Percentiles rank a stretch among this genome's conserved stretches.
phyloP scores from a whole-genome alignment of 1,140 invertebrate genomes.

The Euura lappo region DNA sequence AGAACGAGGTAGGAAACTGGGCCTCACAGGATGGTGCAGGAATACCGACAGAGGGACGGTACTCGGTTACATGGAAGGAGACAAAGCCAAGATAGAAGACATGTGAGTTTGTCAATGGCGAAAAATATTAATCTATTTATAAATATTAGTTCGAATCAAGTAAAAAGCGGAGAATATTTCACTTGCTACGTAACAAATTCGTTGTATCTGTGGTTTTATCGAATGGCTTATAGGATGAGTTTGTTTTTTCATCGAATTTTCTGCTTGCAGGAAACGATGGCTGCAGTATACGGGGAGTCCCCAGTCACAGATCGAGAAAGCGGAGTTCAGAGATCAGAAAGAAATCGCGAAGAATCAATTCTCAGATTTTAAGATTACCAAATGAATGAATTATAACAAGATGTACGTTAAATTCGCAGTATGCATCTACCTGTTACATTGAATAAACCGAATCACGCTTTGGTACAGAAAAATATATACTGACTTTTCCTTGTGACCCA shows the following conservation, averaged over 20 bases:
- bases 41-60: constrained; percentile 78
- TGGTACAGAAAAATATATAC: too few relatives aligned
- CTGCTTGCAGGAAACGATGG: constrained; percentile 72
- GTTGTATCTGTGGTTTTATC: too few relatives aligned
- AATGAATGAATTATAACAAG: not conserved
- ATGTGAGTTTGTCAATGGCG: constrained; percentile 65
- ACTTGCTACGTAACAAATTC: too few relatives aligned
- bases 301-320: constrained; percentile 69
- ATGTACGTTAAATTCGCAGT: not conserved
- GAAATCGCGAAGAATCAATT: constrained; percentile 56
- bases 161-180: not conserved
- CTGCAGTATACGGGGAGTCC: constrained; percentile 72
- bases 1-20: constrained; percentile 68
- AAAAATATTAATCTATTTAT: not conserved
- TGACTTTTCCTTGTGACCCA: too few relatives aligned
- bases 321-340: constrained; percentile 69
- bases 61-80: constrained; percentile 72
- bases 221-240: too few relatives aligned
- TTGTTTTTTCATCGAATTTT: constrained; percentile 20
- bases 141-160: not conserved
- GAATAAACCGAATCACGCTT: too few relatives aligned
- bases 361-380: constrained; percentile 53
- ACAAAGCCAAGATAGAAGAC: constrained; percentile 64
- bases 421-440: too few relatives aligned
- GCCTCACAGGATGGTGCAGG: constrained; percentile 77